These are phyloP conservation scores for Tanypteryx hageni DNA, from an alignment of 2,888 invertebrate genomes.

Conservation along the genomic window DNA sequence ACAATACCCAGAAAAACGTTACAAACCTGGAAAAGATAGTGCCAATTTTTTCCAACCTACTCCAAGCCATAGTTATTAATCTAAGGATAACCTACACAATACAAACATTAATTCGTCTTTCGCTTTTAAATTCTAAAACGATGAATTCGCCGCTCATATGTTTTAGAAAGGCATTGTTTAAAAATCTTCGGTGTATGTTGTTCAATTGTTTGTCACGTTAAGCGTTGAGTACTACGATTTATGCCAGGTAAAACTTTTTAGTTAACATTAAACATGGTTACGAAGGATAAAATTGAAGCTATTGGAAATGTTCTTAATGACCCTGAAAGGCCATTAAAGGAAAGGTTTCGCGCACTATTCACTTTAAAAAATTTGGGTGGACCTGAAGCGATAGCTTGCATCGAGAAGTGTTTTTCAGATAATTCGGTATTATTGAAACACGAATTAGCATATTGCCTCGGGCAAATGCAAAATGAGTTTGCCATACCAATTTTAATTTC, in stretches of 20 bases:
- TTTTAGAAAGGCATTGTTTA: not conserved
- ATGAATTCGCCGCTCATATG: not conserved
- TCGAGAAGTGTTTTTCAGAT: constrained; percentile 88
- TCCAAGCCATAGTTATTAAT: constrained; percentile 79
- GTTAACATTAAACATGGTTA: constrained; percentile 70
- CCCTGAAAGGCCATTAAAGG: constrained; percentile 86
- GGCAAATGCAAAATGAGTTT: constrained; percentile 94
- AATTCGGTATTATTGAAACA: constrained; percentile 94
- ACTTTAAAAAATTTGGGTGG: constrained; percentile 94
- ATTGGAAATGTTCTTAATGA: constrained; percentile 88
- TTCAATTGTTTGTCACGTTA: not conserved
- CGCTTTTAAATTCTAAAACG: not conserved
- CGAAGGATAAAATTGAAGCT: constrained; percentile 75
- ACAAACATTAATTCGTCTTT: not conserved
- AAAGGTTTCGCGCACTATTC: constrained; percentile 96
- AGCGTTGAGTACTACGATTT: not conserved
- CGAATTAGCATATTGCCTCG: constrained; percentile 97
- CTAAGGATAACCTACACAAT: not conserved
- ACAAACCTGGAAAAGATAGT: constrained; percentile 83
- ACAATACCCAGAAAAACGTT: not conserved
- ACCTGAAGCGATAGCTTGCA: constrained; percentile 85
- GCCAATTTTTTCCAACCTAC: constrained; percentile 85
- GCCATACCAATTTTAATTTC: constrained; percentile 87
- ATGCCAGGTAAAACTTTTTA: not conserved
- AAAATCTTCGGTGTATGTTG: not conserved